These are phyloP conservation scores for Stomatorhinus ivindoensis DNA, from an alignment of 2,113 vertebrate species.

Conservation along the genomic window DNA sequence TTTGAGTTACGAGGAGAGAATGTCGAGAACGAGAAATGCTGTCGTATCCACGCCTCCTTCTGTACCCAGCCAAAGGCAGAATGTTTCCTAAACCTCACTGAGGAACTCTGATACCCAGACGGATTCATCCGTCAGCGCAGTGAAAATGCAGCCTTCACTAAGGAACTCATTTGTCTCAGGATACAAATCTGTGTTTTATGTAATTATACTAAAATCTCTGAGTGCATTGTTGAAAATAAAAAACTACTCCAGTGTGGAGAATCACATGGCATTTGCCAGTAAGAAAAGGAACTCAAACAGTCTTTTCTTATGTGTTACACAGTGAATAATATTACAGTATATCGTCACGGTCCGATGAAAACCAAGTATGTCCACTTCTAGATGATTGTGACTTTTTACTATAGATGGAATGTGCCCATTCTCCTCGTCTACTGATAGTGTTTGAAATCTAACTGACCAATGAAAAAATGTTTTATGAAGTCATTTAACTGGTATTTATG, in stretches of 20 bases:
- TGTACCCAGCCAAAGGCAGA: background rate
- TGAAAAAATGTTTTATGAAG: background rate
- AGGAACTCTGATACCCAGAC: background rate
- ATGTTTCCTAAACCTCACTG: background rate
- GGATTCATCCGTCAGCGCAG: background rate
- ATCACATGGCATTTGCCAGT: background rate
- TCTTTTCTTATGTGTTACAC: background rate
- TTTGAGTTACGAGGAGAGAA: background rate
- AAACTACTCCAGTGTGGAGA: background rate
- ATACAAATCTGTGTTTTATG: background rate
- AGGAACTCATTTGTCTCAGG: constrained; percentile 16
- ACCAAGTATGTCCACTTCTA: background rate
- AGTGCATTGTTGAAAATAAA: background rate
- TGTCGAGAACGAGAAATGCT: background rate
- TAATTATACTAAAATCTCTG: background rate
- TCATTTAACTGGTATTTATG: background rate
- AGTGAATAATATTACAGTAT: background rate
- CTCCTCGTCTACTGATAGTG: background rate
- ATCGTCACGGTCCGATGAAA: background rate
- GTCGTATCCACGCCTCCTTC: background rate
- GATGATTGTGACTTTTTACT: background rate
- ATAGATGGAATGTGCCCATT: background rate
- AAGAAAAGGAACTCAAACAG: background rate
- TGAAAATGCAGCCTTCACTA: background rate
- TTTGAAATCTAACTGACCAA: background rate